A percentile compares a stretch with the other conserved stretches of the same genome.
Evolutionary conservation across 2,888 invertebrate species (phyloP).

Genomic region (Drosophila demipolita): DNA sequence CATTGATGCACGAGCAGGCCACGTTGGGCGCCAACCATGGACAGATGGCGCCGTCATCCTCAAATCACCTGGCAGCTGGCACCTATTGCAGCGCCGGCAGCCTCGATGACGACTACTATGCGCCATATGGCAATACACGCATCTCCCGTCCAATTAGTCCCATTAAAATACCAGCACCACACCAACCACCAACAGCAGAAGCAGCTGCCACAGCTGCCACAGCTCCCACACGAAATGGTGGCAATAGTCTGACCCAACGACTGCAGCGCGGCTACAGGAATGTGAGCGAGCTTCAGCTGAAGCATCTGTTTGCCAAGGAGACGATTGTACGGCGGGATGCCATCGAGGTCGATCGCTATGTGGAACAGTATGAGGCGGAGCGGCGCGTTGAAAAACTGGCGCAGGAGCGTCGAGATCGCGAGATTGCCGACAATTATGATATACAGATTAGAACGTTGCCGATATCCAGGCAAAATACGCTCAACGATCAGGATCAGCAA

Average conservation of each 20-base stretch:
- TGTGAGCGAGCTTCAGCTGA: conserved; percentile 82
- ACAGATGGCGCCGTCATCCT: conserved; percentile 3
- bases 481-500: conserved; percentile 27
- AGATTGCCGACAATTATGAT: conserved; percentile 77
- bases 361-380: conserved; percentile 79
- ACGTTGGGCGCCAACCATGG: not conserved
- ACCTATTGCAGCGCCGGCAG: conserved; percentile 79
- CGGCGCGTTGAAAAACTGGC: conserved; percentile 62
- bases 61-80: conserved; percentile 25
- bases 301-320: conserved; percentile 81
- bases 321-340: conserved; percentile 79
- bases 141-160: conserved; percentile 71
- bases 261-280: conserved; percentile 83
- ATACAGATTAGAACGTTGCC: conserved; percentile 72
- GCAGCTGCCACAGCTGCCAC: not conserved
- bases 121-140: conserved; percentile 46
- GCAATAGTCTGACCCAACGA: conserved; percentile 72
- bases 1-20: conserved; percentile 74
- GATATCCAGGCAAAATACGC: conserved; percentile 65
- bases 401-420: conserved; percentile 66
- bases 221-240: conserved; percentile 5
- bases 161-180: conserved; percentile 42
- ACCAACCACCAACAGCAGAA: not conserved
- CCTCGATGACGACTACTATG: conserved; percentile 80
- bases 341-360: conserved; percentile 82